Conservation (phyloP, 2,797 vertebrate species). For the Xenopus petersii region DNA sequence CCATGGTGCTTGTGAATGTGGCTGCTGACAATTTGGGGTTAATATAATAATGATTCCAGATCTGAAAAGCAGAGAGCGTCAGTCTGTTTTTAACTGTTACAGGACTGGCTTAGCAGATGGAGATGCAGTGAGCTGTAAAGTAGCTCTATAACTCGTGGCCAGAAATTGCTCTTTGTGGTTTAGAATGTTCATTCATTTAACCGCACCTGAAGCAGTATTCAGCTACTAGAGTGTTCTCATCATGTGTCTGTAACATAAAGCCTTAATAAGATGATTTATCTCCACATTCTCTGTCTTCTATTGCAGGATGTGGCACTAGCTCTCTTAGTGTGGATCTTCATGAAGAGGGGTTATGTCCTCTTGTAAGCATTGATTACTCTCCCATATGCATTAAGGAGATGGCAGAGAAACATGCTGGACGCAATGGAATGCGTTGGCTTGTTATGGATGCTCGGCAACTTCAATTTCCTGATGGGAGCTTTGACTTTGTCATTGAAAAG, state of each 20-base stretch:
- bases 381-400: constrained; percentile 78
- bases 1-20: too few relatives aligned
- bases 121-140: too few relatives aligned
- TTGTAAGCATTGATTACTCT: constrained; percentile 90
- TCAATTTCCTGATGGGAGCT: constrained; percentile 63
- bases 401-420: constrained; percentile 66
- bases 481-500: constrained; percentile 86
- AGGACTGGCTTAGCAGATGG: too few relatives aligned
- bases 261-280: neutral
- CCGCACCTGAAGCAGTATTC: too few relatives aligned
- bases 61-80: too few relatives aligned
- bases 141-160: too few relatives aligned
- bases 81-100: too few relatives aligned
- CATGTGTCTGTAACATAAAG: too few relatives aligned
- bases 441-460: constrained; percentile 47
- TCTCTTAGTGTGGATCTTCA: constrained; percentile 80
- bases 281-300: neutral
- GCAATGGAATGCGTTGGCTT: constrained; percentile 76
- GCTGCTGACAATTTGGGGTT: too few relatives aligned
- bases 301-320: constrained; percentile 86
- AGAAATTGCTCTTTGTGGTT: too few relatives aligned
- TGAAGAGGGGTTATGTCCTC: constrained; percentile 70
- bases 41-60: too few relatives aligned
- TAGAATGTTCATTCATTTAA: too few relatives aligned
- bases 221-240: neutral